A percentile compares a stretch with the other conserved stretches of the same genome.
phyloP scores from a whole-genome alignment of 2,888 invertebrate genomes.

The Saturnia pavonia region DNA sequence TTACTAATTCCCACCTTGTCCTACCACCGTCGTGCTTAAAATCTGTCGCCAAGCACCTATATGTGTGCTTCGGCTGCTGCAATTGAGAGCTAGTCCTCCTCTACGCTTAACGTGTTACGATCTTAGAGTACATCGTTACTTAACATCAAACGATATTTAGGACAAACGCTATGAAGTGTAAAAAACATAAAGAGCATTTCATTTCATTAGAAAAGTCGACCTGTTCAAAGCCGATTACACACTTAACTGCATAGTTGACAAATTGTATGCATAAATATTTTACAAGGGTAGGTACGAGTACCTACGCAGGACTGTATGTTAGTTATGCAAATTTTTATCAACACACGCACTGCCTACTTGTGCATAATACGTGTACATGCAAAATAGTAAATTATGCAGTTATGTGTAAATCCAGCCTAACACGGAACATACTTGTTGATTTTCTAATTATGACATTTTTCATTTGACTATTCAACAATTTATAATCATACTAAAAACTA shows the following conservation, averaged over 20 bases:
- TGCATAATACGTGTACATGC: background rate
- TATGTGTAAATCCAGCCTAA: background rate
- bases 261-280: background rate
- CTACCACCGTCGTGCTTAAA: no score
- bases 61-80: no score
- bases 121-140: no score
- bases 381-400: background rate
- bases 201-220: background rate
- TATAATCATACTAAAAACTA: background rate
- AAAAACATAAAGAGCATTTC: background rate
- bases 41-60: no score
- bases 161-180: no score
- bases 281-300: background rate
- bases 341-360: constrained; percentile 1
- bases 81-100: no score
- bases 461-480: background rate
- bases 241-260: background rate
- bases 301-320: background rate
- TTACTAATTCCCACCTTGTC: no score
- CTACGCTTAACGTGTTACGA: no score
- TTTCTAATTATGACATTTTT: background rate
- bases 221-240: background rate
- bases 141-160: no score
- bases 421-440: background rate
- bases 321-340: background rate